These are phyloP conservation scores for Limnothrissa miodon DNA, from an alignment of 2,113 vertebrate genomes.

Conservation along the genomic window DNA sequence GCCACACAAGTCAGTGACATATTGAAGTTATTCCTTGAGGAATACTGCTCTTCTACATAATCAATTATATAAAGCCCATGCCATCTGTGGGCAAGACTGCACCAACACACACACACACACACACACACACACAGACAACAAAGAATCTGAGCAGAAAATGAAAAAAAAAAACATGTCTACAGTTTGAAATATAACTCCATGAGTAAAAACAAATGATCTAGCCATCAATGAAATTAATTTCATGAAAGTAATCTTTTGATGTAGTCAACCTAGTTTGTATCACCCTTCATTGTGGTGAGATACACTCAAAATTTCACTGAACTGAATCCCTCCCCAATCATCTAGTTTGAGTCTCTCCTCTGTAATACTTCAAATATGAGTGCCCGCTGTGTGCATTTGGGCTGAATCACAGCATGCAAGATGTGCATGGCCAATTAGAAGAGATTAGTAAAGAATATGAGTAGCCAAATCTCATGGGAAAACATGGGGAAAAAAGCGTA, in stretches of 20 bases:
- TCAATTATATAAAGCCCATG: neutral
- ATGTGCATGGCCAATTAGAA: neutral
- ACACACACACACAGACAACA: constrained; percentile 11
- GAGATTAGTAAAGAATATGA: neutral
- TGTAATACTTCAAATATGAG: neutral
- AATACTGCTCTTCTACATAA: neutral
- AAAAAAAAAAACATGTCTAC: neutral
- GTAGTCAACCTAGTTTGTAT: neutral
- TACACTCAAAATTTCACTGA: neutral
- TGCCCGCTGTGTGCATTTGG: neutral
- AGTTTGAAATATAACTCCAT: neutral
- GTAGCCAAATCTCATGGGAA: neutral
- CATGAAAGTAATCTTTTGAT: neutral
- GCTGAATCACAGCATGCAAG: neutral
- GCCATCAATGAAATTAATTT: too few species aligned
- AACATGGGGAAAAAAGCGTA: neutral
- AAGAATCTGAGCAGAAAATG: neutral
- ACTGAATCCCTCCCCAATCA: neutral
- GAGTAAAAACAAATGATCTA: too few species aligned
- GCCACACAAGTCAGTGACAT: neutral
- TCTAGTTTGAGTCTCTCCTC: neutral
- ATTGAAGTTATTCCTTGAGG: neutral
- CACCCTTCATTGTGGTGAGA: neutral
- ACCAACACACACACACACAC: neutral
- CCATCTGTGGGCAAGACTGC: neutral